A percentile compares a stretch with the other conserved stretches of the same genome.
These are phyloP conservation scores for Petrocephalus sullivani DNA, from an alignment of 2,797 vertebrate genomes.

Conservation along the genomic window DNA sequence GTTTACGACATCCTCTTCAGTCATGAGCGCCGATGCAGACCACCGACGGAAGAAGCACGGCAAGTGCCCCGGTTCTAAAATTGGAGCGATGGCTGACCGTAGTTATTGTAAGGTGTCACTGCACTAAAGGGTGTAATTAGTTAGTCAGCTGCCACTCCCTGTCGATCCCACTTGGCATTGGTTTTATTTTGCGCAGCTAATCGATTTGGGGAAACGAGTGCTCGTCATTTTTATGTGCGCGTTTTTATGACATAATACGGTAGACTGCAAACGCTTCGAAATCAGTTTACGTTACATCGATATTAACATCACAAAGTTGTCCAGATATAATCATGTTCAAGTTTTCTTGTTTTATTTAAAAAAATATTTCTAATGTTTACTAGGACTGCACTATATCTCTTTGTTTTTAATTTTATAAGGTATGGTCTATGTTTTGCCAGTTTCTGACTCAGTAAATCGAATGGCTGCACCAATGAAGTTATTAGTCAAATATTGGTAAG, in stretches of 20 bases:
- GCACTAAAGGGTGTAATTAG: neutral
- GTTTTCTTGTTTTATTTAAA: neutral
- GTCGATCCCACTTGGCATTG: neutral
- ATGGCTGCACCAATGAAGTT: neutral
- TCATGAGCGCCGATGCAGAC: constrained; percentile 10
- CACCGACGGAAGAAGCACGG: constrained; percentile 16
- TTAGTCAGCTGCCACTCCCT: neutral
- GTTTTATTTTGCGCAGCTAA: neutral
- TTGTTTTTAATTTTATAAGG: neutral
- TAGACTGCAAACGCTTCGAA: neutral
- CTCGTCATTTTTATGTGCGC: neutral
- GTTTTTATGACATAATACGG: neutral
- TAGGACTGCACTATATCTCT: neutral
- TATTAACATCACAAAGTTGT: neutral
- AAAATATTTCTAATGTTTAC: neutral
- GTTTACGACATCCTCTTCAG: neutral
- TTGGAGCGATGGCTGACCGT: neutral
- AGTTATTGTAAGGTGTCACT: neutral
- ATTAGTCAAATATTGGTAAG: neutral
- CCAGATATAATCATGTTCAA: neutral
- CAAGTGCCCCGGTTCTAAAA: constrained; percentile 12
- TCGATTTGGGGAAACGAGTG: neutral
- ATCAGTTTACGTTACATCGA: neutral
- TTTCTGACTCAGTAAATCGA: neutral
- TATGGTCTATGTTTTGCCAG: neutral